Percentiles rank a stretch among this genome's conserved stretches.
phyloP scores from a whole-genome alignment of 2,797 vertebrate genomes.

The Netta rufina region DNA sequence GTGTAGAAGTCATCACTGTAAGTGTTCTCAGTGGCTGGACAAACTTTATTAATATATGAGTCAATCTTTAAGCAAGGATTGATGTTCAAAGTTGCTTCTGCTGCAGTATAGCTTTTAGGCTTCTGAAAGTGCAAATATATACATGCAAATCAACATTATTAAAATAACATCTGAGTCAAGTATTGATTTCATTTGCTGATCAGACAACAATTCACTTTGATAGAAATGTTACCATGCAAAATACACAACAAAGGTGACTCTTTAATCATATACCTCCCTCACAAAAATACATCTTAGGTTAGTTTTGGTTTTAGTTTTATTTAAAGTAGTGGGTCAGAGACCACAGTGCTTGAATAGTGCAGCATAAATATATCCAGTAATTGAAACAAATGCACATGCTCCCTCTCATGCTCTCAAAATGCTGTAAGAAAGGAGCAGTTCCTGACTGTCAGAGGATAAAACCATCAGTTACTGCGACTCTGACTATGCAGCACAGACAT shows the following conservation, averaged over 20 bases:
- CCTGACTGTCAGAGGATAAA: not conserved
- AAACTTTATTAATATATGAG: conserved; percentile 93
- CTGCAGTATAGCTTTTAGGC: conserved; percentile 96
- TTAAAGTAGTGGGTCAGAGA: not conserved
- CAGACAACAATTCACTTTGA: not conserved
- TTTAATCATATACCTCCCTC: not conserved
- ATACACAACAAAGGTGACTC: not conserved
- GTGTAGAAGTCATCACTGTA: conserved; percentile 92
- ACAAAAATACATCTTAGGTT: not conserved
- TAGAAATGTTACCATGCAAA: not conserved
- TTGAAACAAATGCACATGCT: not conserved
- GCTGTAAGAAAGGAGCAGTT: not conserved
- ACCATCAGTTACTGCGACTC: not conserved
- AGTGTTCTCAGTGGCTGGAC: conserved; percentile 91
- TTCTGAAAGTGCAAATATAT: conserved; percentile 79
- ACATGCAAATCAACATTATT: not conserved
- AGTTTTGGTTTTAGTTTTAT: not conserved
- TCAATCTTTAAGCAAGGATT: conserved; percentile 93
- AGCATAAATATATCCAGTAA: not conserved
- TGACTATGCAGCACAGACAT: not conserved
- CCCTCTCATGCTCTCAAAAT: not conserved
- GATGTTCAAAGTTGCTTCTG: conserved; percentile 88
- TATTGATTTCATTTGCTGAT: fast-evolving
- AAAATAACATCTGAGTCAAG: not conserved
- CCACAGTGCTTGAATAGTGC: not conserved